Evolutionary conservation across 2,888 invertebrate genomes (phyloP).

Genomic region (Tetragnatha montana): DNA sequence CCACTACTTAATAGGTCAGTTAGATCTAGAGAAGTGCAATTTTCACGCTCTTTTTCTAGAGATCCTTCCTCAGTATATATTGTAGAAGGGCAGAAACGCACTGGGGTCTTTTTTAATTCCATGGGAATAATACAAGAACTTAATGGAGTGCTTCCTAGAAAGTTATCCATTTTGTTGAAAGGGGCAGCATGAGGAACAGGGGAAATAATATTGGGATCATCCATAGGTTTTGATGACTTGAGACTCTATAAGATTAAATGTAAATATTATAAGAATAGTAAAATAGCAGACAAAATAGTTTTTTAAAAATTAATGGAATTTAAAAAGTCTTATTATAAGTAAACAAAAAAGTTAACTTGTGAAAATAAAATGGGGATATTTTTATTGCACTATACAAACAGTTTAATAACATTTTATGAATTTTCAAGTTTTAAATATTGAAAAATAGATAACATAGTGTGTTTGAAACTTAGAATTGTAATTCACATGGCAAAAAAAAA

Average conservation of each 20-base stretch:
- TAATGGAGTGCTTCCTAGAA: conserved; percentile 58
- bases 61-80: not conserved
- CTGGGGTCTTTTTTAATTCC: conserved; percentile 10
- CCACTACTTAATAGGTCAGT: conserved; percentile 4
- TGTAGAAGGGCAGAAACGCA: not conserved
- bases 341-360: too few species aligned
- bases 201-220: conserved; percentile 25
- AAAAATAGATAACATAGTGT: too few species aligned
- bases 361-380: too few species aligned
- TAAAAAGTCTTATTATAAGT: too few species aligned
- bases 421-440: too few species aligned
- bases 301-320: too few species aligned
- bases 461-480: too few species aligned
- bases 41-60: conserved; percentile 36
- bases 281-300: too few species aligned
- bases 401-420: too few species aligned
- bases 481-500: too few species aligned
- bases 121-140: conserved; percentile 37
- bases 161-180: conserved; percentile 52
- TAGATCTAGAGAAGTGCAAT: conserved; percentile 36
- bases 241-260: conserved; percentile 33
- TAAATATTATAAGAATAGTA: not conserved
- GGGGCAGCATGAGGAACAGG: conserved; percentile 55
- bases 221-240: conserved; percentile 17
- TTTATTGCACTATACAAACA: too few species aligned